A percentile compares a stretch with the other conserved stretches of the same genome.
These are phyloP conservation scores for Etheostoma nigrum DNA, from an alignment of 2,797 vertebrate genomes.

Conservation along the genomic window DNA sequence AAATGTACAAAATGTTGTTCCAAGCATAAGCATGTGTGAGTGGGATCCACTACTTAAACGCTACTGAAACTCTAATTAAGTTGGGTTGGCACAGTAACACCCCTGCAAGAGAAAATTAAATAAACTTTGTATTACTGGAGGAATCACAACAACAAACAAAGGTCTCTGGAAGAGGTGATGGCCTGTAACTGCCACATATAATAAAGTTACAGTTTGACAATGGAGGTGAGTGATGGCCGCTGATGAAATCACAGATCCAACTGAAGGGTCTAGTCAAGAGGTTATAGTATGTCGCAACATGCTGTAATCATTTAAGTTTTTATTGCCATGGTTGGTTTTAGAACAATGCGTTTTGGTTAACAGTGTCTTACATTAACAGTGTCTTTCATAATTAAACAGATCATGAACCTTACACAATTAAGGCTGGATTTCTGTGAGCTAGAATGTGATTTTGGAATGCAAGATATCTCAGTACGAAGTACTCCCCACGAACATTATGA, in stretches of 20 bases:
- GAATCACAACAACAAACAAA: neutral
- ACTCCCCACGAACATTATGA: neutral
- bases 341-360: neutral
- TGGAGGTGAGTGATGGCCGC: constrained; percentile 5
- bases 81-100: neutral
- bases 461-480: neutral
- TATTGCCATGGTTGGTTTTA: neutral
- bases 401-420: neutral
- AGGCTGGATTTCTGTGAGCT: neutral
- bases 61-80: neutral
- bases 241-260: constrained; percentile 29
- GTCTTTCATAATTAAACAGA: neutral
- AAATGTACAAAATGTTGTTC: constrained; percentile 10
- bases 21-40: neutral
- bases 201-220: constrained; percentile 30
- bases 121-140: constrained; percentile 1
- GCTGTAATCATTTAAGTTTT: constrained; percentile 3
- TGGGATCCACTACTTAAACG: neutral
- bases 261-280: constrained; percentile 18
- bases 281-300: constrained; percentile 21
- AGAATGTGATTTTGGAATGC: neutral
- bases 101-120: neutral
- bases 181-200: constrained; percentile 22
- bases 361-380: too few relatives aligned
- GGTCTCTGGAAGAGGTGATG: constrained; percentile 13